Evolutionary conservation across 2,888 invertebrate genomes (phyloP).

Genomic region (Phasia obesa): DNA sequence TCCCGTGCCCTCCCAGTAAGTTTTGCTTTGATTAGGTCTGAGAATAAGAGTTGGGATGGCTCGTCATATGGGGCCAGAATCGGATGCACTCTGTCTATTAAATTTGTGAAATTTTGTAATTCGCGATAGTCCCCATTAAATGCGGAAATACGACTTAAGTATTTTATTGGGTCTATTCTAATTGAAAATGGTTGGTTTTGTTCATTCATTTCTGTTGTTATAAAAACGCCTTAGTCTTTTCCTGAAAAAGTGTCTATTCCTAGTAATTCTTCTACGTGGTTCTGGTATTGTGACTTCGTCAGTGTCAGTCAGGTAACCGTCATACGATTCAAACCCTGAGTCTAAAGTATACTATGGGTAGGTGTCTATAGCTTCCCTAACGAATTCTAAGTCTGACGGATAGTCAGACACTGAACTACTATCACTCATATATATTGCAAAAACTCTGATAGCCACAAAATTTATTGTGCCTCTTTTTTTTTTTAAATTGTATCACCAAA

Average conservation of each 20-base stretch:
- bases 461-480: too few species aligned
- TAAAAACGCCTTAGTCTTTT: slow-evolving; percentile 9
- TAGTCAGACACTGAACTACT: slow-evolving; percentile 25
- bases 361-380: slow-evolving; percentile 1
- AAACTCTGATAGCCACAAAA: slow-evolving; percentile 8
- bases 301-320: slow-evolving; percentile 10
- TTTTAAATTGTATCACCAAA: too few species aligned
- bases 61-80: background rate
- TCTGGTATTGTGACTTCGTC: slow-evolving; percentile 4
- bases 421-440: too few species aligned
- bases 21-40: slow-evolving; percentile 7
- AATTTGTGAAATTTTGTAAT: slow-evolving; percentile 8
- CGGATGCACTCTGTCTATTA: background rate
- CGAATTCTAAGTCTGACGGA: slow-evolving; percentile 28
- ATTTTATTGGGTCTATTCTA: background rate
- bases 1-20: background rate
- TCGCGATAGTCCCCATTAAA: slow-evolving; percentile 7
- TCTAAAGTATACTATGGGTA: slow-evolving; percentile 23
- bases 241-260: slow-evolving; percentile 12
- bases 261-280: slow-evolving; percentile 13
- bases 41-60: slow-evolving; percentile 1
- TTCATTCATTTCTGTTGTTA: slow-evolving; percentile 12
- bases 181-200: background rate
- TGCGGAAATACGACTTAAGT: background rate
- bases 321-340: slow-evolving; percentile 23